Evolutionary conservation across 2,888 invertebrate species (phyloP).

Genomic region (Esperia sulphurella): DNA sequence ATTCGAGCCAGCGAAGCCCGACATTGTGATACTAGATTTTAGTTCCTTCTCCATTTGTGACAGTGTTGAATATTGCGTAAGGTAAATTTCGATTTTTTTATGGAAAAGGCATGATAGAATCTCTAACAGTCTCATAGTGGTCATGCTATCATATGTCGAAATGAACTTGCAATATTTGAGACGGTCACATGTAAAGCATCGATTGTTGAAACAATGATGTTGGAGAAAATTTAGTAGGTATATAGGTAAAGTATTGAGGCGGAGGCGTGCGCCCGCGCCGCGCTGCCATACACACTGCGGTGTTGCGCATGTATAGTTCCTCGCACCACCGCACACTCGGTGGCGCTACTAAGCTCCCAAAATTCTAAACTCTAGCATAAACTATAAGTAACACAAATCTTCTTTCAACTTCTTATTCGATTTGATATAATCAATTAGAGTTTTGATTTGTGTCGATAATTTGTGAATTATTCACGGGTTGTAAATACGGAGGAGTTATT

Average conservation of each 20-base stretch:
- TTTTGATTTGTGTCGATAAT: slow-evolving; percentile 58
- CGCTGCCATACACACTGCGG: slow-evolving; percentile 72
- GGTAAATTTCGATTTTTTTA: slow-evolving; percentile 22
- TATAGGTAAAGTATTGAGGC: slow-evolving; percentile 73
- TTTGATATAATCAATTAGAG: slow-evolving; percentile 60
- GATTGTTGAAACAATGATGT: slow-evolving; percentile 64
- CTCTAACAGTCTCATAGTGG: slow-evolving; percentile 47
- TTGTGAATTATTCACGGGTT: slow-evolving; percentile 50
- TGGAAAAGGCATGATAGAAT: slow-evolving; percentile 34
- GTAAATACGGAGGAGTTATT: slow-evolving; percentile 62
- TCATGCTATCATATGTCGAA: slow-evolving; percentile 33
- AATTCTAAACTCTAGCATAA: slow-evolving; percentile 77
- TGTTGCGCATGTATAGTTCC: slow-evolving; percentile 78
- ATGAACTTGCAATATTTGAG: slow-evolving; percentile 45
- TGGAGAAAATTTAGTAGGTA: slow-evolving; percentile 70
- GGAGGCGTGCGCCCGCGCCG: slow-evolving; percentile 46
- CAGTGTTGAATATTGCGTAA: slow-evolving; percentile 47
- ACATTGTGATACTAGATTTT: slow-evolving; percentile 80
- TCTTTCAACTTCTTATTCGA: slow-evolving; percentile 61
- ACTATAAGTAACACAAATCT: slow-evolving; percentile 70
- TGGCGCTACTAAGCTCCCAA: slow-evolving; percentile 72
- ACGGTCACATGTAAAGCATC: slow-evolving; percentile 42
- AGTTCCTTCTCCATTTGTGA: slow-evolving; percentile 70
- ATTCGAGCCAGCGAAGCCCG: slow-evolving; percentile 67
- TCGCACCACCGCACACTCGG: slow-evolving; percentile 71